phyloP scores from a whole-genome alignment of 1,140 invertebrate genomes.

The Macrotrachela quadricornifera region DNA sequence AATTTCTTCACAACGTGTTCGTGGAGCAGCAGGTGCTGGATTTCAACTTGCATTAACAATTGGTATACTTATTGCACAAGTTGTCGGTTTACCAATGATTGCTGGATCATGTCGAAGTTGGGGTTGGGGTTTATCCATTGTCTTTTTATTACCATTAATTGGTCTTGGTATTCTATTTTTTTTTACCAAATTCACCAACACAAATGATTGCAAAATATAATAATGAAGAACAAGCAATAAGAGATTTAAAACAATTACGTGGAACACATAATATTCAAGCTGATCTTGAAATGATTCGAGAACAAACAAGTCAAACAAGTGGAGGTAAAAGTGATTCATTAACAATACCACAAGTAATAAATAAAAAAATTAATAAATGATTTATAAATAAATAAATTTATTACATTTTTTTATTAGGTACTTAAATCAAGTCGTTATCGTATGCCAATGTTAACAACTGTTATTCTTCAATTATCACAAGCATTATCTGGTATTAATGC shows the following conservation, averaged over 20 bases:
- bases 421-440: too few relatives aligned
- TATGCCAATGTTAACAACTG: constrained; percentile 19
- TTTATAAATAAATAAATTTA: too few relatives aligned
- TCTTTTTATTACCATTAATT: too few relatives aligned
- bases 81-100: constrained; percentile 47
- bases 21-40: constrained; percentile 60
- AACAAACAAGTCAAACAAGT: constrained; percentile 12
- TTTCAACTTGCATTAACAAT: constrained; percentile 73
- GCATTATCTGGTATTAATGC: constrained; percentile 28
- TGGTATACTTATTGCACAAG: constrained; percentile 45
- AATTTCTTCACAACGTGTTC: constrained; percentile 54
- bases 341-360: not conserved
- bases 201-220: too few relatives aligned
- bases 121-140: too few relatives aligned
- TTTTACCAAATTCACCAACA: too few relatives aligned
- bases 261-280: not conserved
- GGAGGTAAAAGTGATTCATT: constrained; percentile 12
- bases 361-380: too few relatives aligned
- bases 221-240: too few relatives aligned
- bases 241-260: not conserved
- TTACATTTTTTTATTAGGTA: too few relatives aligned
- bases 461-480: constrained; percentile 19
- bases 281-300: not conserved
- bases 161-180: too few relatives aligned
- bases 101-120: too few relatives aligned